phyloP scores from a whole-genome alignment of 2,888 invertebrate genomes.

The Polylopha cassiicola region DNA sequence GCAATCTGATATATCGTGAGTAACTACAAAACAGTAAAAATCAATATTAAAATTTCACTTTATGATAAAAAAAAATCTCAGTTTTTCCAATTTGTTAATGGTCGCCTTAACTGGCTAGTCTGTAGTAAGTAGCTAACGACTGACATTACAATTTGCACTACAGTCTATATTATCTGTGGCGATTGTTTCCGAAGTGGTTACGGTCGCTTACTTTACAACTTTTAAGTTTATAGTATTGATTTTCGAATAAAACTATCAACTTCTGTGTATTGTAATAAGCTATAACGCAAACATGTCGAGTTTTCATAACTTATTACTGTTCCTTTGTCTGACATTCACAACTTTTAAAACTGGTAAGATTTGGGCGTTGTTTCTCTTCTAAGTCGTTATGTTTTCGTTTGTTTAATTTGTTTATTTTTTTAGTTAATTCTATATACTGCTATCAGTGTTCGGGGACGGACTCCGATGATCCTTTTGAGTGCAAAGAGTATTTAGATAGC shows the following conservation, averaged over 20 bases:
- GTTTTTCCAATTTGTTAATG: no score
- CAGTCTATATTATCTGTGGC: constrained; percentile 3
- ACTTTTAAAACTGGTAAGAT: constrained; percentile 46
- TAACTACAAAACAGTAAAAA: no score
- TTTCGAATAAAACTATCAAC: constrained; percentile 9
- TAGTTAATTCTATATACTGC: constrained; percentile 85
- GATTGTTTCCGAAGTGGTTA: background rate
- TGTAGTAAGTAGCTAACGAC: no score
- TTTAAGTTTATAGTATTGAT: constrained; percentile 5
- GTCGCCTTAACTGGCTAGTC: no score
- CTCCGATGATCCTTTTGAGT: constrained; percentile 86
- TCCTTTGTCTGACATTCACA: constrained; percentile 32
- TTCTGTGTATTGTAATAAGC: constrained; percentile 1
- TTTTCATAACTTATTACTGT: constrained; percentile 28
- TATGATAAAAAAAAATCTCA: no score
- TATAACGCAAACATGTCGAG: constrained; percentile 29
- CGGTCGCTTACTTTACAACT: background rate
- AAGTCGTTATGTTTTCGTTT: constrained; percentile 29
- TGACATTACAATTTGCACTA: no score
- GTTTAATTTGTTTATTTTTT: constrained; percentile 34
- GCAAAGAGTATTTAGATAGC: constrained; percentile 85
- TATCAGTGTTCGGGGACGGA: constrained; percentile 93
- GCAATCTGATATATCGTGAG: no score
- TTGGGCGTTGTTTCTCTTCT: constrained; percentile 41
- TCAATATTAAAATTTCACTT: no score